These are phyloP conservation scores for Tetrapedia diversipes DNA, from an alignment of 2,888 invertebrate genomes.

Conservation along the genomic window DNA sequence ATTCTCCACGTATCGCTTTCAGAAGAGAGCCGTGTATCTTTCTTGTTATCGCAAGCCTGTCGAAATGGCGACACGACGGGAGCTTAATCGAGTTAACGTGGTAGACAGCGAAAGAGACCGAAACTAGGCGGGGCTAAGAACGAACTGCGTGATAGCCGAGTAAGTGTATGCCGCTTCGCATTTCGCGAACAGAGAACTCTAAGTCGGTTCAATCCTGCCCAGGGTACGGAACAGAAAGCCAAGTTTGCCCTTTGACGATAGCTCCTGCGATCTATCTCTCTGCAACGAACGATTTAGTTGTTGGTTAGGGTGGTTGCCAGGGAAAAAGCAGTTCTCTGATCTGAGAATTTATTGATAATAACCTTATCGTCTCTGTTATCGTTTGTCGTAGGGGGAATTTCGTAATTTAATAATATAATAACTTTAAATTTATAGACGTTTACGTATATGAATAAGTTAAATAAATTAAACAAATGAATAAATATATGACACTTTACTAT, in stretches of 20 bases:
- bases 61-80: neutral
- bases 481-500: no score
- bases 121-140: neutral
- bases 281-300: neutral
- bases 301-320: no score
- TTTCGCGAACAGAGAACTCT: neutral
- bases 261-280: neutral
- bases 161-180: neutral
- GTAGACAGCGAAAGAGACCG: neutral
- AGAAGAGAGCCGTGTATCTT: no score
- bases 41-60: neutral
- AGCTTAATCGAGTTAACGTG: neutral
- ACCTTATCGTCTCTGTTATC: no score
- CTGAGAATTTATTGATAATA: neutral
- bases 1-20: neutral
- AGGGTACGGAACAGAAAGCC: neutral
- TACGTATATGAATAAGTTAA: no score
- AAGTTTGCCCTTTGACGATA: neutral
- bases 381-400: no score
- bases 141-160: neutral
- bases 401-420: no score
- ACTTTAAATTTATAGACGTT: no score
- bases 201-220: no score
- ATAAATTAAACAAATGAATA: no score
- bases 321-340: neutral